These are phyloP conservation scores for Amblyjoppa fuscipennis DNA, from an alignment of 2,888 invertebrate genomes.

Conservation along the genomic window DNA sequence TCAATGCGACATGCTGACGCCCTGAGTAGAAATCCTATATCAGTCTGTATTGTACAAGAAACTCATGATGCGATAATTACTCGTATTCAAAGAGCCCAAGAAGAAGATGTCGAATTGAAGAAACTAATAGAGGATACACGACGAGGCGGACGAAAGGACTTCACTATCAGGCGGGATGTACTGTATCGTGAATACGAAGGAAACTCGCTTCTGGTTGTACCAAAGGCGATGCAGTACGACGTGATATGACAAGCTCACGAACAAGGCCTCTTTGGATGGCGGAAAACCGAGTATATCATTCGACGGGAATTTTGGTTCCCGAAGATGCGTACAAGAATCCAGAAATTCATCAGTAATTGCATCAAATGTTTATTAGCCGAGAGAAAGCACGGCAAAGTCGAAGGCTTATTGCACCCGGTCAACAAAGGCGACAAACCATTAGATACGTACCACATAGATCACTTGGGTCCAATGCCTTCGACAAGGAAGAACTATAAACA, in stretches of 20 bases:
- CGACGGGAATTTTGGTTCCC: conserved; percentile 54
- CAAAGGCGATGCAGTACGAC: conserved; percentile 35
- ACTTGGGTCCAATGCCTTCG: conserved; percentile 76
- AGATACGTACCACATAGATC: conserved; percentile 77
- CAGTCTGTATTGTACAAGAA: not conserved
- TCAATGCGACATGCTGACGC: conserved; percentile 72
- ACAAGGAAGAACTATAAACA: conserved; percentile 69
- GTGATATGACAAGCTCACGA: conserved; percentile 57
- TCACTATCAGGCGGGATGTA: no score
- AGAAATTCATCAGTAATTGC: conserved; percentile 64
- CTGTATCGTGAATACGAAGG: no score
- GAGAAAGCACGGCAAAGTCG: conserved; percentile 72
- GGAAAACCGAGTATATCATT: conserved; percentile 39
- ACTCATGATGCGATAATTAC: not conserved
- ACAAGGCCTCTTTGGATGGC: conserved; percentile 50
- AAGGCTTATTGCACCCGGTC: conserved; percentile 74
- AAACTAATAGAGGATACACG: not conserved
- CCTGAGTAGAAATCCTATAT: conserved; percentile 66
- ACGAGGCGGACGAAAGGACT: not conserved
- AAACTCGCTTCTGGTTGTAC: not conserved
- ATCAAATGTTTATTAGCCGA: conserved; percentile 72
- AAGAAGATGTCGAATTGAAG: no score
- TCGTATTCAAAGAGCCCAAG: no score
- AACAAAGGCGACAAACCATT: conserved; percentile 74
- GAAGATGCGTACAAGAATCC: conserved; percentile 43